Base-by-base conservation (phyloP, 2,113 vertebrate species). In the Glaucomys volans region DNA sequence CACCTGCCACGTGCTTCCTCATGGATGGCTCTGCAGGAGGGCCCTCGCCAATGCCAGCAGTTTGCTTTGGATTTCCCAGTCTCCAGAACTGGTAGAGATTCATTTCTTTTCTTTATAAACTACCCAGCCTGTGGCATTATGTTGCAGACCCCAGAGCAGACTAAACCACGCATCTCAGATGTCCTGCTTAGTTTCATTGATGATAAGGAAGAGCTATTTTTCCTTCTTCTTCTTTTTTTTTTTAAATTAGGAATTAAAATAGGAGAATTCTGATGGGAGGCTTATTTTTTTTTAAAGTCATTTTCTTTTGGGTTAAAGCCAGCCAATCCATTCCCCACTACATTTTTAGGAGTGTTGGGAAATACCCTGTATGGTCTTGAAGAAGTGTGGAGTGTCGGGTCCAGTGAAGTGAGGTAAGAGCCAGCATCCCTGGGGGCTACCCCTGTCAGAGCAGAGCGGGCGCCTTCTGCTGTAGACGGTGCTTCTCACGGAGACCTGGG, bases 351-450 rank as follows among this genome's bases (percentile, higher is more conserved):
- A 69, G 50, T 13, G 0, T 44, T 52, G 30, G 69, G 59, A 84
- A 50, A 30, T 52, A n/a, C 59, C 8, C 5, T 24, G 80, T 37
- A 26, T 6, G 26, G 2, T 40, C 71, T 86, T 8, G 7, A n/a
- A 26, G 57, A 64, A 72, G 52, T 77, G 87, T 4, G 30, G 18
- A 44, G 62, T 9, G 26, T 2, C 57, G 24, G 47, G 64, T 30
- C 12, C 32, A 18, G 4, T 20, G 30, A 44, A 37, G 37, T 13
- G 2, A 28, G 59, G 30, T 35, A 32, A 52, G 66, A 74, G 35
- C 0, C 26, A 35, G 35, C 20, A 10, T 0, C 13, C 2, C 8
- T 32, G 47, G 52, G 24, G n/a, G n/a, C n/a, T n/a, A n/a, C n/a
- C n/a, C n/a, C n/a, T n/a, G n/a, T n/a, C n/a, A n/a, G n/a, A n/a